Conservation (phyloP, 1,140 invertebrate species). For the Pseudachorutes palmiensis region DNA sequence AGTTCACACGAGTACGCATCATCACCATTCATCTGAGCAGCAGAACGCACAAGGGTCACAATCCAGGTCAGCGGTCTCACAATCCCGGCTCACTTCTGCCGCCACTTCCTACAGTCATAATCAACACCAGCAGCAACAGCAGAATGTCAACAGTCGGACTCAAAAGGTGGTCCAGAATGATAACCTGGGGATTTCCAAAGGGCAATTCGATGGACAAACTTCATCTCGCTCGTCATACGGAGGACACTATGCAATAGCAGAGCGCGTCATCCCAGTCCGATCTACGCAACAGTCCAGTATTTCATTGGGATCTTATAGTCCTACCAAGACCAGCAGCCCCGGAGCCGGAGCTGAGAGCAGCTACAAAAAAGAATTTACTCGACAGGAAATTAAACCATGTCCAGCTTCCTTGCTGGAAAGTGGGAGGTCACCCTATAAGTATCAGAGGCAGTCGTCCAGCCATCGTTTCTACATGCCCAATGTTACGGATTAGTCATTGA, state of each 20-base stretch:
- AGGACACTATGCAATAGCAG: conserved; percentile 22
- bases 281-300: conserved; percentile 34
- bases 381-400: conserved; percentile 32
- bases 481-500: conserved; percentile 35
- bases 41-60: neutral
- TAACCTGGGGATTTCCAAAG: conserved; percentile 28
- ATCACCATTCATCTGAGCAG: neutral
- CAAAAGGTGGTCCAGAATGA: conserved; percentile 24
- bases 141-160: conserved; percentile 5
- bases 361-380: conserved; percentile 29
- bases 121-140: conserved; percentile 13
- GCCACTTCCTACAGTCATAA: neutral
- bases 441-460: conserved; percentile 31
- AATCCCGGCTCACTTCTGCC: neutral
- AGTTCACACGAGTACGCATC: conserved; percentile 6
- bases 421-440: conserved; percentile 30
- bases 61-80: neutral
- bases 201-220: conserved; percentile 28
- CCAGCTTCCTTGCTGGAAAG: conserved; percentile 33
- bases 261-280: conserved; percentile 31
- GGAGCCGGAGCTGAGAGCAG: conserved; percentile 14
- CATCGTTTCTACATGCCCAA: conserved; percentile 37
- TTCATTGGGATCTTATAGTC: conserved; percentile 29
- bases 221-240: conserved; percentile 29
- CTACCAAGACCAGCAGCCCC: neutral